Percentiles rank a stretch among this genome's conserved stretches.
phyloP scores from a whole-genome alignment of 2,113 vertebrate species.

The Spermophilus dauricus region DNA sequence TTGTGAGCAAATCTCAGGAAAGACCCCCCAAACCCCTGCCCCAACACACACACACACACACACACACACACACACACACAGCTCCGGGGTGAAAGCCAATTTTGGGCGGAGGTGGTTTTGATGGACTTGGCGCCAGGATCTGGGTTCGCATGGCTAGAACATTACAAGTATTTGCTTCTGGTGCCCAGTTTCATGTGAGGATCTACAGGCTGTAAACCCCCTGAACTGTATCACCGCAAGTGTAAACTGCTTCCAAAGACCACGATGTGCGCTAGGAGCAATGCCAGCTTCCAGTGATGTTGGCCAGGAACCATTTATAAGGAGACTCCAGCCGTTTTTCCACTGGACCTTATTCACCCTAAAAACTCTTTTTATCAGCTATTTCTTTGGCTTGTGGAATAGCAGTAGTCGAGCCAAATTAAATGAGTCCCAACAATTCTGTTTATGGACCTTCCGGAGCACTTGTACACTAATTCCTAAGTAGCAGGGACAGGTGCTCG shows the following conservation, averaged over 20 bases:
- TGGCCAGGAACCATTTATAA: constrained; percentile 44
- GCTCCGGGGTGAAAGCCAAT: background rate
- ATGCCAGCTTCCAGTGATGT: constrained; percentile 13
- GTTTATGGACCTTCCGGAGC: background rate
- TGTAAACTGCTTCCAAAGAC: background rate
- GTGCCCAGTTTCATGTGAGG: constrained; percentile 46
- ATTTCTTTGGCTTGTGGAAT: constrained; percentile 37
- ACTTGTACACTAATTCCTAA: background rate
- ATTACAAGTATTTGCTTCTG: background rate
- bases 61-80: background rate
- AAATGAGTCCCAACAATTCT: constrained; percentile 14
- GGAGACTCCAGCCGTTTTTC: constrained; percentile 32
- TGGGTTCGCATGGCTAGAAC: background rate
- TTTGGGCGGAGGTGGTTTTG: background rate
- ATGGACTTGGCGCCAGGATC: background rate
- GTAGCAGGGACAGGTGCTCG: background rate
- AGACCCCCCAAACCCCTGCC: background rate
- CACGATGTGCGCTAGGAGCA: background rate
- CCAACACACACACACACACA: no score
- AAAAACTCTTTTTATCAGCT: background rate
- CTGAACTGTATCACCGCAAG: constrained; percentile 23
- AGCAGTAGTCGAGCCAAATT: background rate
- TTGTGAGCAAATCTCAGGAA: background rate
- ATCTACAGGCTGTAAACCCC: constrained; percentile 2
- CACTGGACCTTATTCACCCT: background rate